Evolutionary conservation across 2,797 vertebrate genomes (phyloP).

Genomic region (Diplodus sargus): DNA sequence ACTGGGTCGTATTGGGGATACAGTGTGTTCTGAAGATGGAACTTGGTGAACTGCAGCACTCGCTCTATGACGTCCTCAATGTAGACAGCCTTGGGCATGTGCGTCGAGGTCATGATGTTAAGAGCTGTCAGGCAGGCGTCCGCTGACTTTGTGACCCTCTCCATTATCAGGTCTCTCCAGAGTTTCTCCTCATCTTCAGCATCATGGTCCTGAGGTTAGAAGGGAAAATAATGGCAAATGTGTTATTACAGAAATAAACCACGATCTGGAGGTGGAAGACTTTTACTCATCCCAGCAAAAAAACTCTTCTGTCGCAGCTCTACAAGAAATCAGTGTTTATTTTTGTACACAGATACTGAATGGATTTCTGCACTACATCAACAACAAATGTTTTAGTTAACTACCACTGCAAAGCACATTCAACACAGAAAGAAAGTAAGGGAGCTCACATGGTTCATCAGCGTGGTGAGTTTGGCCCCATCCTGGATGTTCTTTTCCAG

Average conservation of each 20-base stretch:
- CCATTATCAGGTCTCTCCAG: slow-evolving; percentile 99
- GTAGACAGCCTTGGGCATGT: slow-evolving; percentile 99
- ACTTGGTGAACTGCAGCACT: slow-evolving; percentile 97
- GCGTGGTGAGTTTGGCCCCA: slow-evolving; percentile 93
- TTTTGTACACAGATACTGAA: neutral
- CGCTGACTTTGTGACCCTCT: slow-evolving; percentile 97
- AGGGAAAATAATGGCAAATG: neutral
- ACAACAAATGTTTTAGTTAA: neutral
- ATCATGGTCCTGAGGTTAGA: slow-evolving; percentile 90
- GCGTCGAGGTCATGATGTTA: slow-evolving; percentile 97
- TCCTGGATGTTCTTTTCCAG: slow-evolving; percentile 99
- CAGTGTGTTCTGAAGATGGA: slow-evolving; percentile 97
- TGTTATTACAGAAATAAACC: slow-evolving; percentile 4
- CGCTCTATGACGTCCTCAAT: slow-evolving; percentile 99
- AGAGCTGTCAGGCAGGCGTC: slow-evolving; percentile 97
- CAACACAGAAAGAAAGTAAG: neutral
- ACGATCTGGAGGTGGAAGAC: neutral
- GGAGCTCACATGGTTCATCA: slow-evolving; percentile 93
- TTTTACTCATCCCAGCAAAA: neutral
- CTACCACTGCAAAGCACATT: neutral
- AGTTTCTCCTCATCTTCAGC: slow-evolving; percentile 96
- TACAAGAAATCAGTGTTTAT: neutral
- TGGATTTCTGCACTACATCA: neutral
- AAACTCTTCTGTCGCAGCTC: neutral
- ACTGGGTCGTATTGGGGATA: slow-evolving; percentile 99